phyloP scores from a whole-genome alignment of 2,888 invertebrate genomes.

The Xestobium rufovillosum region DNA sequence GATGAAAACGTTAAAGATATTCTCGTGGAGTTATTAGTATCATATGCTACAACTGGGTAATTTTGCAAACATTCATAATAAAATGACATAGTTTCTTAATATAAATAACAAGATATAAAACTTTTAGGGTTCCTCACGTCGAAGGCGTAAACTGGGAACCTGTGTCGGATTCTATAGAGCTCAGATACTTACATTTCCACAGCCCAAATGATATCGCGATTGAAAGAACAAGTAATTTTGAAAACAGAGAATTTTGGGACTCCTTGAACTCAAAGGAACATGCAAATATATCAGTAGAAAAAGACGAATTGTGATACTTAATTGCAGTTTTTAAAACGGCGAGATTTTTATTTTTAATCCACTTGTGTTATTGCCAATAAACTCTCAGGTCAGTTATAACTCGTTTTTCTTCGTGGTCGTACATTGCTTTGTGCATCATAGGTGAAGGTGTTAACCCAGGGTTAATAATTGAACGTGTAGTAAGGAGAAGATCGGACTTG shows the following conservation, averaged over 20 bases:
- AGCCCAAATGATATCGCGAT: slow-evolving; percentile 23
- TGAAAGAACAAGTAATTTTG: slow-evolving; percentile 16
- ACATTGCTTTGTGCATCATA: no score
- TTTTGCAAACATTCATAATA: no score
- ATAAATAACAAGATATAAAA: neutral
- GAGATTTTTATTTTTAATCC: no score
- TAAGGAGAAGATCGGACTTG: no score
- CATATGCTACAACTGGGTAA: slow-evolving; percentile 28
- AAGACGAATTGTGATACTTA: no score
- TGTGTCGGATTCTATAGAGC: slow-evolving; percentile 15
- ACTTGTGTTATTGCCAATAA: no score
- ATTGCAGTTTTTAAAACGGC: no score
- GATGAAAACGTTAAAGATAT: slow-evolving; percentile 30
- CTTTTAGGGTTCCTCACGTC: slow-evolving; percentile 25
- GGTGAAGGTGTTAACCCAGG: no score
- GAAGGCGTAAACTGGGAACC: slow-evolving; percentile 24
- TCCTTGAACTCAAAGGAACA: neutral
- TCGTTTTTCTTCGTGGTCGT: no score
- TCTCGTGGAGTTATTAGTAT: slow-evolving; percentile 26
- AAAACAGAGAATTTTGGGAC: slow-evolving; percentile 1
- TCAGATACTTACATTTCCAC: slow-evolving; percentile 23
- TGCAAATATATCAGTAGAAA: no score
- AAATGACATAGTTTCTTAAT: neutral
- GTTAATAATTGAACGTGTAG: no score
- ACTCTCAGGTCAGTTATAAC: no score